phyloP scores from a whole-genome alignment of 2,113 vertebrate genomes.

The Willisornis vidua region DNA sequence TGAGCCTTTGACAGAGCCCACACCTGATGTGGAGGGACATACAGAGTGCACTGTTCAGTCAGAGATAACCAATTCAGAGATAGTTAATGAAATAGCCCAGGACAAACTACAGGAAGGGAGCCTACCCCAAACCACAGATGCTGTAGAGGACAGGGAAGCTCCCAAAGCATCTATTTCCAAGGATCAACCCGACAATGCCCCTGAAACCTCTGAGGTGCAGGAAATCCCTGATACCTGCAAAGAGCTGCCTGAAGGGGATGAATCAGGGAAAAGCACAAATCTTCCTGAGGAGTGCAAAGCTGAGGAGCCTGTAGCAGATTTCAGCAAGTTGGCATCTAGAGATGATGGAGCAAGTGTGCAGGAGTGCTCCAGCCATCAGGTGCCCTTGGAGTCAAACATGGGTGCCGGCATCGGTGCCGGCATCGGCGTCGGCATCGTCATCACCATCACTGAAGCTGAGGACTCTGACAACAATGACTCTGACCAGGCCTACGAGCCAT shows the following conservation, averaged over 20 bases:
- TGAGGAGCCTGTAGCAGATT: neutral
- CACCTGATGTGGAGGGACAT: neutral
- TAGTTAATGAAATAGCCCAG: neutral
- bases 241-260: neutral
- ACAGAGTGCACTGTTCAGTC: neutral
- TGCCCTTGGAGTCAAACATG: constrained; percentile 26
- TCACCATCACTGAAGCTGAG: constrained; percentile 77
- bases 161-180: accelerated
- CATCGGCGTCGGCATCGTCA: constrained; percentile 67
- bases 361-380: constrained; percentile 14
- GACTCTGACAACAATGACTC: constrained; percentile 72
- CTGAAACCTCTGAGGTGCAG: neutral
- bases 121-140: neutral
- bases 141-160: neutral
- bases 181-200: neutral
- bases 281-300: neutral
- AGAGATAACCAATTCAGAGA: neutral
- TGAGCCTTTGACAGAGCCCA: constrained; percentile 44
- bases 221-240: neutral
- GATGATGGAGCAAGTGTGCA: neutral
- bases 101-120: constrained; percentile 44
- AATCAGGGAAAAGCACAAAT: neutral
- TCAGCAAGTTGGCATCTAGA: neutral
- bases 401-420: neutral
- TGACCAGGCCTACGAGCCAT: constrained; percentile 65